Conservation (phyloP, 2,888 invertebrate genomes). For the Eupithecia exiguata region DNA sequence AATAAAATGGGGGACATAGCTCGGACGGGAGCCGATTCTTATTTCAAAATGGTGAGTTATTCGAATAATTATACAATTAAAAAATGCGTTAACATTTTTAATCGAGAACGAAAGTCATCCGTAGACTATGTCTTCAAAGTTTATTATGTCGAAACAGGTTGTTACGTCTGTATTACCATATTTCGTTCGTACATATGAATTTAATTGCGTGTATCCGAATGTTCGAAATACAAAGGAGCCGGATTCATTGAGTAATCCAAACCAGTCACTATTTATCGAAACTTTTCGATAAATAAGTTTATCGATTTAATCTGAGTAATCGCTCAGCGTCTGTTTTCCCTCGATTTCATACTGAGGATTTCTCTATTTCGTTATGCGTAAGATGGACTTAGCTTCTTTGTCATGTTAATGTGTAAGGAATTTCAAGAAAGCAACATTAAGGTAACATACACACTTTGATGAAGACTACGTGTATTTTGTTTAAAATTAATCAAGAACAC, state of each 20-base stretch:
- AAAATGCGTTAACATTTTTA: constrained; percentile 14
- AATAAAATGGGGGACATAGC: constrained; percentile 72
- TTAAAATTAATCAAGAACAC: too few relatives aligned
- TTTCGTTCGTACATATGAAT: constrained; percentile 41
- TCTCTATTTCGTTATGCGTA: constrained; percentile 56
- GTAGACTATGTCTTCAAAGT: constrained; percentile 29
- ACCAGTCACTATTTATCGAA: constrained; percentile 55
- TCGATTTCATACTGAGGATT: constrained; percentile 53
- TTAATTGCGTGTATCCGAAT: constrained; percentile 39
- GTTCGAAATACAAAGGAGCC: constrained; percentile 51
- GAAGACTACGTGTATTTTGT: background rate
- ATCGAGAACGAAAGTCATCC: constrained; percentile 12
- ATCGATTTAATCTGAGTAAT: constrained; percentile 53
- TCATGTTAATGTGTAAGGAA: constrained; percentile 25
- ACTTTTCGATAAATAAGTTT: background rate
- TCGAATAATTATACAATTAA: background rate
- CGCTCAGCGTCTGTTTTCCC: constrained; percentile 62
- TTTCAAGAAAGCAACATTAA: background rate
- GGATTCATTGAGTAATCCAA: constrained; percentile 65
- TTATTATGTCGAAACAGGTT: constrained; percentile 49
- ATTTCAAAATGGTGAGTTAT: constrained; percentile 76
- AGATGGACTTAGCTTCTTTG: constrained; percentile 30
- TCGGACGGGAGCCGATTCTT: constrained; percentile 62
- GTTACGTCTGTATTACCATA: constrained; percentile 47
- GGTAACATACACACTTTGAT: background rate